Evolutionary conservation across 2,888 invertebrate genomes (phyloP), one percentile per base, ranked within the genome.

Genomic region (Nemapogon koenigi): DNA sequence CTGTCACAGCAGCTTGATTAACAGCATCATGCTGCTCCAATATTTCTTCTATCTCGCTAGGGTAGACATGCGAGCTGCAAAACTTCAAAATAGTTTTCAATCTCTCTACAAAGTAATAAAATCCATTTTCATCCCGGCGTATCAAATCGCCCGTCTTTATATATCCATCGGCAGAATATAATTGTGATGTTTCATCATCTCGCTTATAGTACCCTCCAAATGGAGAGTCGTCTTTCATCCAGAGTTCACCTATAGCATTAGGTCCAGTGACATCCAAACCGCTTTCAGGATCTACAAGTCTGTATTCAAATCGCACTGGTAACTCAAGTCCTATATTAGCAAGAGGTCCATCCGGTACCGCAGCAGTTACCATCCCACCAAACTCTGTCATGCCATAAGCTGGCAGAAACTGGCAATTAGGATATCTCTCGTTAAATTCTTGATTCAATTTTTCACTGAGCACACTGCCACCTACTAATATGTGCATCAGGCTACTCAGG

Each of bases 301-400:
- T 2, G 13, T 33, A 33, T 13, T 33, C 6, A 11, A 19, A 33
- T 8, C 2, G 6, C 3, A 7, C 7, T 16, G 10, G 14, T 6
- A 33, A 19, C 17, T 33, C 33, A 3, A n/a, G 7, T 6, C 33
- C 33, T n/a, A 33, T 16, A 17, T 16, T 19, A 4, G 19, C 3
- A 16, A 19, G 10, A 2, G 33, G 33, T 3, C 11, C 19, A 11
- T 33, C n/a, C 2, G 11, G 13, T 13, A 3, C 18, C 4, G 17
- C 10, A 6, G 4, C 4, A 2, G 19, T 13, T 8, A 7, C 11
- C n/a, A 33, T 7, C 3, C 11, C n/a, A 3, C 18, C 2, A 2
- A 19, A 3, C n/a, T 33, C 33, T 10, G 33, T 33, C 33, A 33
- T 33, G 4, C 33, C 33, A 33, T 33, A 33, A 19, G 33, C 33